These are phyloP conservation scores for Cyprinodon brontotheroides DNA, from an alignment of 2,113 vertebrate species.

Conservation along the genomic window DNA sequence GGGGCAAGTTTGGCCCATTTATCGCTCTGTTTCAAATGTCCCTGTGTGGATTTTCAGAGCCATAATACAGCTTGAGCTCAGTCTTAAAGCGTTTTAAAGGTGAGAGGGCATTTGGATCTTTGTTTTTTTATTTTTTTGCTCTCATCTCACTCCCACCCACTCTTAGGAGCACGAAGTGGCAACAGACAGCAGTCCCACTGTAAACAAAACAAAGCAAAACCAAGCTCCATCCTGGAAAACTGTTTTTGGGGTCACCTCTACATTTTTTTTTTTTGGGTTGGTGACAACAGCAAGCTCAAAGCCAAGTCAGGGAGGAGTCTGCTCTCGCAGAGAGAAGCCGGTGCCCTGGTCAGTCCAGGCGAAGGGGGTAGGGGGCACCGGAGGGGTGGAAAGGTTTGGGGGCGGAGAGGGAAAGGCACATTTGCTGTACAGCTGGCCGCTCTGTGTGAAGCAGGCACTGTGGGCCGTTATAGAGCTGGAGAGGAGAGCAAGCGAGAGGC, in stretches of 20 bases:
- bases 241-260: conserved; percentile 95
- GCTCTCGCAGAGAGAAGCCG: conserved; percentile 89
- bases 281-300: conserved; percentile 92
- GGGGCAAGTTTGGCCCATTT: conserved; percentile 74
- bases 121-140: conserved; percentile 12
- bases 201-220: conserved; percentile 62
- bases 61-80: conserved; percentile 56
- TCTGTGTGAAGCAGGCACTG: conserved; percentile 97
- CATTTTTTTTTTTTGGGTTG: conserved; percentile 83
- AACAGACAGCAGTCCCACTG: conserved; percentile 70
- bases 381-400: conserved; percentile 84
- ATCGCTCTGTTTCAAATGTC: conserved; percentile 77
- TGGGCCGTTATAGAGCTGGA: conserved; percentile 94
- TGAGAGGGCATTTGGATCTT: conserved; percentile 51
- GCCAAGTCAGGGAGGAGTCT: conserved; percentile 94
- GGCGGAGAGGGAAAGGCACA: conserved; percentile 85
- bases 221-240: conserved; percentile 69
- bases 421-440: conserved; percentile 99
- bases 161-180: conserved; percentile 62
- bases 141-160: conserved; percentile 43
- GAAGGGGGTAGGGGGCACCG: conserved; percentile 84
- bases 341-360: conserved; percentile 92
- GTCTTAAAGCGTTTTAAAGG: conserved; percentile 68
- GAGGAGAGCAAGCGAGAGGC: conserved; percentile 91
- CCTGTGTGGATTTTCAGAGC: conserved; percentile 71